Percentiles rank a stretch among this genome's conserved stretches.
phyloP scores from a whole-genome alignment of 2,113 vertebrate genomes.

The Ageneiosus marmoratus region DNA sequence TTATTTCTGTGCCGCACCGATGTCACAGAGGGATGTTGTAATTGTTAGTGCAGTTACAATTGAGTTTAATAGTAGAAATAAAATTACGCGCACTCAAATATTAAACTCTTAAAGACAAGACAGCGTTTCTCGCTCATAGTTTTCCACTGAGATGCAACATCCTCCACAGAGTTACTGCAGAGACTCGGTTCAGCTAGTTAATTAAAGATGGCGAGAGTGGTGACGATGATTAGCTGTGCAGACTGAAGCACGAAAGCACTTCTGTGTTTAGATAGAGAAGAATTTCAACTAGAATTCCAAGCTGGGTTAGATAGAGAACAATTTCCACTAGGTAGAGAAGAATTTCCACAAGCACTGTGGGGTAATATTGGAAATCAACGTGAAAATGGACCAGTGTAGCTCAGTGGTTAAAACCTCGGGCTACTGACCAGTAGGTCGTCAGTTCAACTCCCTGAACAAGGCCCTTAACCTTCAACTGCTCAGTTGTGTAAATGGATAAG shows the following conservation, averaged over 20 bases:
- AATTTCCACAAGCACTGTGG: too few species aligned
- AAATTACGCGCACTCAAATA: not conserved
- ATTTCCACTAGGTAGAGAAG: too few species aligned
- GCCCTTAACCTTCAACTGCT: too few species aligned
- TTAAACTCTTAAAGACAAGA: not conserved
- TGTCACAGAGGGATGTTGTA: not conserved
- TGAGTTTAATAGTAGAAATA: not conserved
- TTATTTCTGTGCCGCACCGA: not conserved
- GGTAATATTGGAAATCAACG: not conserved
- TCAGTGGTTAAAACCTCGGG: too few species aligned
- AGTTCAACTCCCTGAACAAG: too few species aligned
- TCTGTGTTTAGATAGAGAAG: not conserved
- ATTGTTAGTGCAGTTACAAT: not conserved
- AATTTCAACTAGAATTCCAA: not conserved
- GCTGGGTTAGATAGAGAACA: too few species aligned
- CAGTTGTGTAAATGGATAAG: too few species aligned
- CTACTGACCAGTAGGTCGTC: too few species aligned
- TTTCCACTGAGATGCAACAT: not conserved
- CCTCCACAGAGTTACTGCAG: not conserved
- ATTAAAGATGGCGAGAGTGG: not conserved
- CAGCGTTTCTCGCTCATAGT: not conserved
- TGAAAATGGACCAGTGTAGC: not conserved
- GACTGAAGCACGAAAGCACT: not conserved
- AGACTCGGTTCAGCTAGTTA: not conserved
- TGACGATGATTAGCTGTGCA: too few species aligned